Evolutionary conservation across 1,140 invertebrate genomes (phyloP), one percentile per base, ranked within the genome.

Genomic region (Caerostris extrusa): DNA sequence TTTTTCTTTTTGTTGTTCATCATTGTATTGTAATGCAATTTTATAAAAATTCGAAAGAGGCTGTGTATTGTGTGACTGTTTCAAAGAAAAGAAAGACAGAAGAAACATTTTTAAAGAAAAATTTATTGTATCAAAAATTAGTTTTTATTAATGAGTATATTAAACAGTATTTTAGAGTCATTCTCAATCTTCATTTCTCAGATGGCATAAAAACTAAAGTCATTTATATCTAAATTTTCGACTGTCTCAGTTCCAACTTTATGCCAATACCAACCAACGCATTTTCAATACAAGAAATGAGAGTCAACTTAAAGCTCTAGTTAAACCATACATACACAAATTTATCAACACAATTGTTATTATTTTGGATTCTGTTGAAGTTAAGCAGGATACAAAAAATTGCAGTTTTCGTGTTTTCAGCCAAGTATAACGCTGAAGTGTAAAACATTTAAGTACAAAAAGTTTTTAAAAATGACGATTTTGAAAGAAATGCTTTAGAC

Each of bases 81-180:
- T 67, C n/a, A 67, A 67, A 67, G 7, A 67, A 60, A 85, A 57
- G 55, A 64, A 64, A 88, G 56, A 88, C 53, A 88, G 14, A 14
- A 5, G 50, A 64, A 14, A n/a, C 19, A 19, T 85, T 92, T 92
- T 92, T 85, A 67, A 85, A 55, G 19, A 92, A 92, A 92, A 92
- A 8, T 92, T 92, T 92, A 92, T 92, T 92, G 91, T 92, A 92
- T 92, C 91, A 92, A 92, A 92, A 92, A 92, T 92, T 92, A 92
- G 69, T 85, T 92, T 69, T 57, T 69, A 85, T 71, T 90, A 69
- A 90, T 90, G 88, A 90, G 53, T 90, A 57, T 83, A 85, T 92
- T 92, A 61, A 92, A 85, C 55, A 92, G 7, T 86, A 67, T 67
- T 85, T 92, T 85, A 60, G 57, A 53, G 50, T 60, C 57, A 57